Conservation (phyloP, 2,797 vertebrate genomes). For the Emydoidea blandingii region DNA sequence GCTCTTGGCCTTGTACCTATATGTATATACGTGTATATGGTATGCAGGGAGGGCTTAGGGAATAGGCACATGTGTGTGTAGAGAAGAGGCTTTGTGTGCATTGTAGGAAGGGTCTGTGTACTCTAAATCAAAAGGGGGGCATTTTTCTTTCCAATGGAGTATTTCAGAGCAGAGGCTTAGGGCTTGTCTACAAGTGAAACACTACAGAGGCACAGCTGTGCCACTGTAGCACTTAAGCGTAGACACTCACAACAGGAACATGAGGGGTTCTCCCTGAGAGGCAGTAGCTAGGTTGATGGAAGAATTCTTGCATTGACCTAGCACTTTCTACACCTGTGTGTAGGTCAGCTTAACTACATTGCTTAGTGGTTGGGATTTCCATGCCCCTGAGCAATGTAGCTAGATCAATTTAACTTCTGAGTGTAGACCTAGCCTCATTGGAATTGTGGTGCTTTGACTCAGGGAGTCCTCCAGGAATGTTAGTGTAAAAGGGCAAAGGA, state of each 20-base stretch:
- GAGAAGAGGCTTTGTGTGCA: background rate
- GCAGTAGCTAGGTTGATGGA: no score
- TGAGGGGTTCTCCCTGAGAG: no score
- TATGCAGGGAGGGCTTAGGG: fast-evolving
- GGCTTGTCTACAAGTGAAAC: background rate
- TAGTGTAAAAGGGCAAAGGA: constrained; percentile 65
- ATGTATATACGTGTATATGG: background rate
- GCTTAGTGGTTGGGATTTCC: background rate
- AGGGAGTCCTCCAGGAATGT: constrained; percentile 71
- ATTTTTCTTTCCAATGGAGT: constrained; percentile 53
- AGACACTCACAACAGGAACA: no score
- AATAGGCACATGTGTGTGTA: fast-evolving
- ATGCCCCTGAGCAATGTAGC: background rate
- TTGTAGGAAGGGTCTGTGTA: background rate
- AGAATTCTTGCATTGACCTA: background rate
- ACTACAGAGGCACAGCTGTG: background rate
- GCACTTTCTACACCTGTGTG: background rate
- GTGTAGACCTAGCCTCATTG: background rate
- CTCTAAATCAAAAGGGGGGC: background rate
- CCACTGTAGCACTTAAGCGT: no score
- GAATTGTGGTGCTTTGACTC: constrained; percentile 60
- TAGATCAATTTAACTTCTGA: background rate
- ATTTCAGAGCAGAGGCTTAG: constrained; percentile 67
- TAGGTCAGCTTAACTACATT: background rate
- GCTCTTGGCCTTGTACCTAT: no score